phyloP scores from a whole-genome alignment of 1,140 invertebrate species.

The Idris sp. region DNA sequence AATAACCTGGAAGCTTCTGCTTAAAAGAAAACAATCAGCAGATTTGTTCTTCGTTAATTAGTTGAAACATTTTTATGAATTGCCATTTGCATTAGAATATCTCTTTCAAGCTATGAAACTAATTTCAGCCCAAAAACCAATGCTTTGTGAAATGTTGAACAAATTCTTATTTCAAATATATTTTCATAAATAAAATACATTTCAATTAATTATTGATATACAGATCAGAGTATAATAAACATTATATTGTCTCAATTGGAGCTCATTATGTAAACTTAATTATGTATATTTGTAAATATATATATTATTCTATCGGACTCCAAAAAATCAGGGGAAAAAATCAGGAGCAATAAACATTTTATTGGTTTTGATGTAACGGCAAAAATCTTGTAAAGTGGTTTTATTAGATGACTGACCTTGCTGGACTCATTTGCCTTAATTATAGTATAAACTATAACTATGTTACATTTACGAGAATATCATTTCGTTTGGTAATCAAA shows the following conservation, averaged over 20 bases:
- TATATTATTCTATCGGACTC: slow-evolving; percentile 12
- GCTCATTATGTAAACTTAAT: neutral
- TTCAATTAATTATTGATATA: slow-evolving; percentile 18
- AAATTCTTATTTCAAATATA: slow-evolving; percentile 14
- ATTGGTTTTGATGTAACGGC: slow-evolving; percentile 56
- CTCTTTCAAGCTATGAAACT: too few relatives aligned
- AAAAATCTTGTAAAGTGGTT: slow-evolving; percentile 60
- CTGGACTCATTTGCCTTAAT: slow-evolving; percentile 60
- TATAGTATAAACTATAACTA: slow-evolving; percentile 63
- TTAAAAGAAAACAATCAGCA: slow-evolving; percentile 19
- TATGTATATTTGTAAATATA: slow-evolving; percentile 6
- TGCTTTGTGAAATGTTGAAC: too few relatives aligned
- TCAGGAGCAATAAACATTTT: slow-evolving; percentile 38
- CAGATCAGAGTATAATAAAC: neutral
- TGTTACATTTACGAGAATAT: slow-evolving; percentile 60
- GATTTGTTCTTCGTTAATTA: slow-evolving; percentile 37
- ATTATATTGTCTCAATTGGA: slow-evolving; percentile 1
- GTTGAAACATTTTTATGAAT: slow-evolving; percentile 8
- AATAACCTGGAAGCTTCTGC: slow-evolving; percentile 3
- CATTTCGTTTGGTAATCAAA: slow-evolving; percentile 52
- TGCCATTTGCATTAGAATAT: slow-evolving; percentile 39
- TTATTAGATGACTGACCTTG: slow-evolving; percentile 63
- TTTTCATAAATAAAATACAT: slow-evolving; percentile 25
- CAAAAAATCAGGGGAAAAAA: neutral
- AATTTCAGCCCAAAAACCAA: too few relatives aligned